phyloP scores from a whole-genome alignment of 2,797 vertebrate genomes.

The Sebastes steindachneri region DNA sequence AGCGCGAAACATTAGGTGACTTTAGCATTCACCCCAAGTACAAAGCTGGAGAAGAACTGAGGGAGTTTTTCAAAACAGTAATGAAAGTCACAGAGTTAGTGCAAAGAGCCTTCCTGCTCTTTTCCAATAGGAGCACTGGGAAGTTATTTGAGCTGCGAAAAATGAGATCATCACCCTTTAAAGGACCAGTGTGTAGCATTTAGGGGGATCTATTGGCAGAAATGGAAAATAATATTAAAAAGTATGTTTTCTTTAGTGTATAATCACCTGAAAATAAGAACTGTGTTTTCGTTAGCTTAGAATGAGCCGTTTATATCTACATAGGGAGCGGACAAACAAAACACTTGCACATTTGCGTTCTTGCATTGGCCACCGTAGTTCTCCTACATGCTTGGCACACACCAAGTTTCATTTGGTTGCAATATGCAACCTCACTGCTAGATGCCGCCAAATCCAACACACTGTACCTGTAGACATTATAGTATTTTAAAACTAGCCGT shows the following conservation, averaged over 20 bases:
- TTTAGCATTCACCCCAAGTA: background rate
- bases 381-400: too few species aligned
- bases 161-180: slow-evolving; percentile 1
- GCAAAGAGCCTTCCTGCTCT: background rate
- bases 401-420: background rate
- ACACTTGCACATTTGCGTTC: too few species aligned
- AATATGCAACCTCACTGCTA: background rate
- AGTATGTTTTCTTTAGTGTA: background rate
- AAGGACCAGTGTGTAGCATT: background rate
- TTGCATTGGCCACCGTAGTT: too few species aligned
- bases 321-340: too few species aligned
- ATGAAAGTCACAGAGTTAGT: background rate
- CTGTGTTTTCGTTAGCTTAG: background rate
- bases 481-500: too few species aligned
- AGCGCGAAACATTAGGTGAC: slow-evolving; percentile 24
- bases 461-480: too few species aligned
- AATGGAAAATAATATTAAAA: background rate
- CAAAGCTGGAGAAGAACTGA: slow-evolving; percentile 22
- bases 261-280: background rate
- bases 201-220: background rate
- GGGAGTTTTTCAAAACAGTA: slow-evolving; percentile 11
- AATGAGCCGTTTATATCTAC: background rate
- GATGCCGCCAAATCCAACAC: too few species aligned
- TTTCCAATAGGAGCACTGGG: too few species aligned
- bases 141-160: background rate